phyloP scores from a whole-genome alignment of 2,888 invertebrate species.

The Selenia dentaria region DNA sequence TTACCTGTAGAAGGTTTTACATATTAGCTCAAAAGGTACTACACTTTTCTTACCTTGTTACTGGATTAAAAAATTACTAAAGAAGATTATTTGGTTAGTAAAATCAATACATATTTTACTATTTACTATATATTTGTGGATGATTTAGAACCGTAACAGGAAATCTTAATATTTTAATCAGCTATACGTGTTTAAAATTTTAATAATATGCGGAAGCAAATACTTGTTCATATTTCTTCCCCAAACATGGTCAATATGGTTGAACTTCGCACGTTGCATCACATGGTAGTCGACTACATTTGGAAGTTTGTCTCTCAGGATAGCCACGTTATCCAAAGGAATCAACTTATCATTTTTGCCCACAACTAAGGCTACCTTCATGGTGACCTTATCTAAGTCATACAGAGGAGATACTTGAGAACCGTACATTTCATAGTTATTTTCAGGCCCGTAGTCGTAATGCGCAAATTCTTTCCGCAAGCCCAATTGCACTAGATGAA shows the following conservation, averaged over 20 bases:
- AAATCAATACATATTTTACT: no score
- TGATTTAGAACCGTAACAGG: no score
- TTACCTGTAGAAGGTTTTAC: no score
- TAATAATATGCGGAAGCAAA: constrained; percentile 44
- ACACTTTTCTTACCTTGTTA: no score
- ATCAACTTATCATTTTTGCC: constrained; percentile 81
- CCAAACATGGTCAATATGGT: constrained; percentile 49
- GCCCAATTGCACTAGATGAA: constrained; percentile 38
- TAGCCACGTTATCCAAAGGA: constrained; percentile 37
- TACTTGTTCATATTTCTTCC: constrained; percentile 44
- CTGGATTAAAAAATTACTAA: no score
- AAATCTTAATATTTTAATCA: constrained; percentile 2
- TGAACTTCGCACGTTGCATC: constrained; percentile 39
- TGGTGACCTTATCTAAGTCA: constrained; percentile 36
- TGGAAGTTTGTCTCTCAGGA: constrained; percentile 33
- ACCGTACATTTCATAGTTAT: constrained; percentile 18
- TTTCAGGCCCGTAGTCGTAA: constrained; percentile 17
- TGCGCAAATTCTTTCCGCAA: constrained; percentile 8
- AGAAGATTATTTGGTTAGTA: no score
- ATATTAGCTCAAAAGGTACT: no score
- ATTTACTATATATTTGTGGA: no score
- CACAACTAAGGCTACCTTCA: constrained; percentile 61
- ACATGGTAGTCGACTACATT: constrained; percentile 43
- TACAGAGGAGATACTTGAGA: constrained; percentile 13
- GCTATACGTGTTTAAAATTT: constrained; percentile 15